These are phyloP conservation scores for Peromyscus nudipes DNA, from an alignment of 2,797 vertebrate genomes.

Conservation along the genomic window DNA sequence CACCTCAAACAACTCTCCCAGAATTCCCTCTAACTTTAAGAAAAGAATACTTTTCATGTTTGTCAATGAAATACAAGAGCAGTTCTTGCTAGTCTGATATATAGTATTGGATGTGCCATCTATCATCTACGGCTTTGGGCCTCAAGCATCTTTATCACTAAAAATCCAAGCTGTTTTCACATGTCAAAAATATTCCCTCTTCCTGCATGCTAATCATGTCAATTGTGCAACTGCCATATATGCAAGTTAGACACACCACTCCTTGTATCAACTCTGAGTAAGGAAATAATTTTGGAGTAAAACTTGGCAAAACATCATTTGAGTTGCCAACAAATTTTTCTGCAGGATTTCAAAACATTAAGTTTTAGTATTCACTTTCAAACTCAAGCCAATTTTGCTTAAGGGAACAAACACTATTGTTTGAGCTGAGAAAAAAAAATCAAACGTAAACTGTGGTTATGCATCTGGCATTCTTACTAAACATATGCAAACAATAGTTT, in stretches of 20 bases:
- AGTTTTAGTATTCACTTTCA: slow-evolving; percentile 77
- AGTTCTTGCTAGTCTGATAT: not conserved
- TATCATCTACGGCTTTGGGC: not conserved
- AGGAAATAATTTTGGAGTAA: slow-evolving; percentile 82
- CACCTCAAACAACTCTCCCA: not conserved
- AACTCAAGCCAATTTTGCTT: slow-evolving; percentile 80
- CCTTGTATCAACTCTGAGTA: slow-evolving; percentile 67
- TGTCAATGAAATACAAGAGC: not conserved
- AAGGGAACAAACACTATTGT: slow-evolving; percentile 79
- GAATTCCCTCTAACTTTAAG: not conserved
- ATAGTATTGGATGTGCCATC: not conserved
- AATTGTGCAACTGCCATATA: slow-evolving; percentile 49
- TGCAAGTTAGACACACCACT: slow-evolving; percentile 76
- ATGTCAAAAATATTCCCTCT: not conserved
- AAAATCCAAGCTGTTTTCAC: not conserved
- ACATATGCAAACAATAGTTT: slow-evolving; percentile 79
- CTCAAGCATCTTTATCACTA: not conserved
- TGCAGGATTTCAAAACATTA: slow-evolving; percentile 81
- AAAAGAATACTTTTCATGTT: not conserved
- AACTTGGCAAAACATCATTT: slow-evolving; percentile 80
- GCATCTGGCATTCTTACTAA: slow-evolving; percentile 80
- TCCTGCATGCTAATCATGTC: not conserved
- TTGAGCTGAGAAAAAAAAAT: slow-evolving; percentile 74
- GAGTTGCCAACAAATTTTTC: slow-evolving; percentile 79
- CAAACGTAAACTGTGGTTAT: slow-evolving; percentile 77